These are phyloP conservation scores for Semibalanus balanoides DNA, from an alignment of 1,140 invertebrate genomes.

Conservation along the genomic window DNA sequence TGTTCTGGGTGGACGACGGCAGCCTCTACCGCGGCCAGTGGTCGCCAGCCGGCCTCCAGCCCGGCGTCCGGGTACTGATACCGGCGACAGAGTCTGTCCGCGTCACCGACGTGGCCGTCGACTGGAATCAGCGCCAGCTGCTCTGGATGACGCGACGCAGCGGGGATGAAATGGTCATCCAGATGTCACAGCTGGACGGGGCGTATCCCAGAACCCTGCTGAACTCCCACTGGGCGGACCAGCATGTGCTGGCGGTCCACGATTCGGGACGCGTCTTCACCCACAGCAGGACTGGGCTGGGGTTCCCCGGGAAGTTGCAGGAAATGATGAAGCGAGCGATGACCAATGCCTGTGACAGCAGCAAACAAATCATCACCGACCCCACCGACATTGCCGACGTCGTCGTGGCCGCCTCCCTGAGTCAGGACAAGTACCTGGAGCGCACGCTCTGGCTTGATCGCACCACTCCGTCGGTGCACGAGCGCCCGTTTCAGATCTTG, in stretches of 20 bases:
- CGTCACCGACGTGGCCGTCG: neutral
- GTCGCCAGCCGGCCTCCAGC: neutral
- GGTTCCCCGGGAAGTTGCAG: too few species aligned
- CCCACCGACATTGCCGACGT: neutral
- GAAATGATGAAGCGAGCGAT: neutral
- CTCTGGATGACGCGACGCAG: neutral
- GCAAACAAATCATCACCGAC: neutral
- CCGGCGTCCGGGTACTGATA: neutral
- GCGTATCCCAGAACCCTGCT: neutral
- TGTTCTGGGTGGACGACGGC: neutral
- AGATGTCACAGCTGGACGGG: neutral
- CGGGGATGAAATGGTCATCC: neutral
- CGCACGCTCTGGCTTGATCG: neutral
- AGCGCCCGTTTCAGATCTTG: too few species aligned
- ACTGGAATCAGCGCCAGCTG: neutral
- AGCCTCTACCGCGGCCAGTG: neutral
- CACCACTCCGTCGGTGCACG: neutral
- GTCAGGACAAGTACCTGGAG: neutral
- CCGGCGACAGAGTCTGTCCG: neutral
- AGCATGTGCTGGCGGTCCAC: neutral
- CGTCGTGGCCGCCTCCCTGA: neutral
- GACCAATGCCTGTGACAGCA: neutral
- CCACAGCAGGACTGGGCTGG: neutral
- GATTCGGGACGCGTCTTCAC: neutral
- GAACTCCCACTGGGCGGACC: neutral